Conservation (phyloP, 1,140 invertebrate genomes). For the Drosophila kikkawai region DNA sequence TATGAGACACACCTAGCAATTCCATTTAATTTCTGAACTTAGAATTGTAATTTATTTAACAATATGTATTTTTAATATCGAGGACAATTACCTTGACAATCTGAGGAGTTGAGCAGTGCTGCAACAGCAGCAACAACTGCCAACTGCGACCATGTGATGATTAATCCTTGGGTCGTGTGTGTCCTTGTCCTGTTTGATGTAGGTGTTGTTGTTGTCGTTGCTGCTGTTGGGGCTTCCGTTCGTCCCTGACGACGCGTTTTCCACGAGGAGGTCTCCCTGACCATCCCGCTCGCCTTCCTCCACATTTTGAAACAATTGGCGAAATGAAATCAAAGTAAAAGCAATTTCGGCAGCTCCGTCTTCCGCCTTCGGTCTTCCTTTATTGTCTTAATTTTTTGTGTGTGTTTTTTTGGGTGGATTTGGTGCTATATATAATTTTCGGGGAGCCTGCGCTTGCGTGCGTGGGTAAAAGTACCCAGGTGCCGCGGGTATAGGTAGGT, state of each 20-base stretch:
- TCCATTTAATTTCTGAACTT: no score
- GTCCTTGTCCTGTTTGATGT: conserved; percentile 23
- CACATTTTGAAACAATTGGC: conserved; percentile 47
- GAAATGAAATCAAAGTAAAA: conserved; percentile 46
- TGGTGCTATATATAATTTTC: conserved; percentile 4
- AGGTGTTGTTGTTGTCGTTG: conserved; percentile 24
- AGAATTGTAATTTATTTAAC: no score
- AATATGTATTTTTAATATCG: neutral
- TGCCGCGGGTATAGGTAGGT: conserved; percentile 18
- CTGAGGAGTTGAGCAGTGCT: conserved; percentile 62
- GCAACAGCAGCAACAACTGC: conserved; percentile 65
- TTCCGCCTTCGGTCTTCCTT: conserved; percentile 14
- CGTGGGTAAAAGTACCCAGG: conserved; percentile 28
- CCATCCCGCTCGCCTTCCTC: conserved; percentile 42
- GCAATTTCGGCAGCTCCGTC: conserved; percentile 3
- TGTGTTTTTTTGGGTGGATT: conserved; percentile 7
- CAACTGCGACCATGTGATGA: conserved; percentile 62
- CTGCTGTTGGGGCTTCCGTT: conserved; percentile 22
- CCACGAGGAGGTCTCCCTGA: conserved; percentile 56
- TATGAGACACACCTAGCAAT: no score
- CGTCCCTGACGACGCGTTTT: conserved; percentile 75
- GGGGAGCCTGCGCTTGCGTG: conserved; percentile 56
- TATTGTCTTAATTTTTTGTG: conserved; percentile 15
- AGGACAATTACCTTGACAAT: conserved; percentile 66
- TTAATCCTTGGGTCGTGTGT: conserved; percentile 55